These are phyloP conservation scores for Thyatira batis DNA, from an alignment of 2,888 invertebrate species.

Conservation along the genomic window DNA sequence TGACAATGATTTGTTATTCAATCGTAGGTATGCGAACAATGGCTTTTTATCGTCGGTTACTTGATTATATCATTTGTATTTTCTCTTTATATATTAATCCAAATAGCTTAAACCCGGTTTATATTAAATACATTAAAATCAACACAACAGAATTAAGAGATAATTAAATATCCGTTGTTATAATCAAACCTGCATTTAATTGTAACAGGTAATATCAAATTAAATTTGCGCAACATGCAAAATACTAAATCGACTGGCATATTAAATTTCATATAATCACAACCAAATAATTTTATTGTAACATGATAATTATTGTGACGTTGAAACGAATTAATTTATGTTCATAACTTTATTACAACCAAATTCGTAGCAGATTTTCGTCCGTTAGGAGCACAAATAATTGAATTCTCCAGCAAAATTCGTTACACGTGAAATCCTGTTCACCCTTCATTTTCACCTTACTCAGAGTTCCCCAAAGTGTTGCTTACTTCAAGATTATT, in stretches of 20 bases:
- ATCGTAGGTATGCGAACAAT: neutral
- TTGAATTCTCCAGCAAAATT: neutral
- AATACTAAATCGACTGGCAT: no score
- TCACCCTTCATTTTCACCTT: neutral
- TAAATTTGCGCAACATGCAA: no score
- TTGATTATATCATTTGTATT: neutral
- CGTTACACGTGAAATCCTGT: neutral
- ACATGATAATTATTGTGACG: neutral
- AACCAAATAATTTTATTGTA: neutral
- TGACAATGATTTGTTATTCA: neutral
- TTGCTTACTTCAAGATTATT: neutral
- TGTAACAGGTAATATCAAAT: no score
- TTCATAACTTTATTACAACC: neutral
- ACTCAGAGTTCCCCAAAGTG: neutral
- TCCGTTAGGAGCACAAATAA: neutral
- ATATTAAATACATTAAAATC: no score
- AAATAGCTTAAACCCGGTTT: no score
- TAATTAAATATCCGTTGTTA: no score
- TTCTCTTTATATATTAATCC: neutral
- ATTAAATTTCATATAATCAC: no score
- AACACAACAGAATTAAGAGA: no score
- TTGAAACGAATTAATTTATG: neutral
- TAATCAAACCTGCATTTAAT: no score
- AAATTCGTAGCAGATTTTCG: neutral
- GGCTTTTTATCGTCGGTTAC: neutral